Evolutionary conservation across 2,797 vertebrate species (phyloP), one percentile per base, ranked within the genome.

Genomic region (Crenichthys baileyi): DNA sequence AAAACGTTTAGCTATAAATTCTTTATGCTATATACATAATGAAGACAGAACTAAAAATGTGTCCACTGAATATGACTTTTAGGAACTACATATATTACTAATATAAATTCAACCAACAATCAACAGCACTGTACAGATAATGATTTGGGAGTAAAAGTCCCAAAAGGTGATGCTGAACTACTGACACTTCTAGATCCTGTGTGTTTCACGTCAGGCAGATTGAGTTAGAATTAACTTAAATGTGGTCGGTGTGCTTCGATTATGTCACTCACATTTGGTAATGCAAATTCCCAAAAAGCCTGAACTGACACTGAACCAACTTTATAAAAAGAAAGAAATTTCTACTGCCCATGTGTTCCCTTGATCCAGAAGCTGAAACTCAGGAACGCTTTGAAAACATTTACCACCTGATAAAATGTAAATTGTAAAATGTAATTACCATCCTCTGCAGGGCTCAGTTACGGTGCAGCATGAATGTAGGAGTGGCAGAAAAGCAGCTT

Each of bases 401-500:
- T 44, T 68, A 67, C 36, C 9, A 55, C 46, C 48, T 2, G 7
- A 71, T 73, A 82, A 83, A 84, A n/a, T n/a, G n/a, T n/a, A n/a
- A n/a, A n/a, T n/a, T 83, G 84, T 83, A 85, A 79, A 79, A n/a
- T n/a, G n/a, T n/a, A 81, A 82, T 84, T 29, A 83, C 56, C 77
- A 78, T 89, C 22, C 74, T 81, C 75, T 79, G 11, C 70, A 70
- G 31, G 0, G 48, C 70, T 82, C 68, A 36, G 1, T 63, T 80
- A 56, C 61, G 6, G 51, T 0, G 60, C 20, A 8, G 56, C 24
- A 46, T 22, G 41, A 11, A 26, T 2, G 75, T 58, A 61, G 80
- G 22, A 72, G 79, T 7, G 75, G 85, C 68, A 71, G 81, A 84
- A 75, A 75, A 83, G 82, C 18, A 5, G 39, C 67, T 72, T 67